Conservation (phyloP, 1,140 invertebrate species). For the Macrosteles quadrilineatus region DNA sequence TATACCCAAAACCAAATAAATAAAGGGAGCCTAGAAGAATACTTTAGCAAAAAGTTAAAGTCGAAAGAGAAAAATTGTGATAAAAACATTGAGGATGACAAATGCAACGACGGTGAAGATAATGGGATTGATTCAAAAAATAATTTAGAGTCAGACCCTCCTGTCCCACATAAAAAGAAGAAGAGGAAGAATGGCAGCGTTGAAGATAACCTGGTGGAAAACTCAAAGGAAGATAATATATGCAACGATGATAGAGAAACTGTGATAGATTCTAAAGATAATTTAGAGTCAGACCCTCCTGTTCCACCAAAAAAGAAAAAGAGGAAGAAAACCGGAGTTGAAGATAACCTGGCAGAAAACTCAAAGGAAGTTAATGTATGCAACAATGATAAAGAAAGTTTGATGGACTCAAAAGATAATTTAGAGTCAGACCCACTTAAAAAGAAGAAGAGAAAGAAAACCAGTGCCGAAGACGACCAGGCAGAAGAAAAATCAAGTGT, state of each 20-base stretch:
- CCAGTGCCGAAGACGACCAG: no score
- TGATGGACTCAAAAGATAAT: no score
- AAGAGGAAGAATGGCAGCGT: neutral
- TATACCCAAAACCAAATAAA: neutral
- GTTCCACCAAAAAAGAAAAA: neutral
- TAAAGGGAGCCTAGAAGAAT: neutral
- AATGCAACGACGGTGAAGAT: neutral
- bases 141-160: neutral
- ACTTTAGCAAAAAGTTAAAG: neutral
- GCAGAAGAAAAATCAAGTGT: no score
- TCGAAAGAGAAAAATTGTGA: neutral
- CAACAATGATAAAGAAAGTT: no score
- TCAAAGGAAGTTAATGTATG: no score
- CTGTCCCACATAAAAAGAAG: neutral
- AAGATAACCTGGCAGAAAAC: neutral
- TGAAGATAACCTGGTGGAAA: neutral
- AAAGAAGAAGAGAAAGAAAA: no score
- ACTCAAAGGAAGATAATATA: no score
- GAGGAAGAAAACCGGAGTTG: neutral
- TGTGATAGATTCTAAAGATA: neutral
- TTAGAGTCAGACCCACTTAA: no score
- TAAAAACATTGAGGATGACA: neutral
- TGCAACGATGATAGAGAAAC: no score
- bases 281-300: neutral
- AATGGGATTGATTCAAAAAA: neutral